Conservation (phyloP, 1,140 invertebrate genomes). For the Stegodyphus dumicola region DNA sequence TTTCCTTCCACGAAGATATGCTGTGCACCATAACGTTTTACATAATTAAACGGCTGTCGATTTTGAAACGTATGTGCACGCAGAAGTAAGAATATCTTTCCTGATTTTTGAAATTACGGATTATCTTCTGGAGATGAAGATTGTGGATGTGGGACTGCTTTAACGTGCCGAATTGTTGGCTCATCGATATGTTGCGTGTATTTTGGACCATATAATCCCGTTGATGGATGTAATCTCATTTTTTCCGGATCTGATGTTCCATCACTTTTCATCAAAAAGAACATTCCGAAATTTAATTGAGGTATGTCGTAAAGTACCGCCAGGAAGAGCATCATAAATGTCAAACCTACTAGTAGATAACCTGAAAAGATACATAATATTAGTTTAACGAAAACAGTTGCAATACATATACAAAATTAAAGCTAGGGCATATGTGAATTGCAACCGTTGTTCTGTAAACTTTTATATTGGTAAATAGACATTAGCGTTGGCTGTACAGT, state of each 20-base stretch:
- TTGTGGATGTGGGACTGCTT: constrained; percentile 59
- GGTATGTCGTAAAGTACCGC: constrained; percentile 88
- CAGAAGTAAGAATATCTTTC: too few species aligned
- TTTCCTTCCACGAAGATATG: too few species aligned
- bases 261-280: constrained; percentile 77
- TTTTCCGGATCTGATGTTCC: constrained; percentile 73
- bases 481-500: too few species aligned
- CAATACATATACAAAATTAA: too few species aligned
- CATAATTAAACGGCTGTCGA: too few species aligned
- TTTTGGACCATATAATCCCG: constrained; percentile 67
- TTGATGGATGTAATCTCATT: constrained; percentile 70
- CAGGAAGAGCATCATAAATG: constrained; percentile 84
- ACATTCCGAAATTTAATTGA: constrained; percentile 82
- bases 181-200: constrained; percentile 69
- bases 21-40: too few species aligned
- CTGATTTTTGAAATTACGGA: constrained; percentile 5
- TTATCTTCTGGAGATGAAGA: constrained; percentile 62
- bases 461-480: too few species aligned
- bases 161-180: constrained; percentile 62
- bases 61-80: too few species aligned
- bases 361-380: constrained; percentile 70
- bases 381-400: too few species aligned
- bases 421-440: too few species aligned
- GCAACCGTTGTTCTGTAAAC: too few species aligned
- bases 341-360: constrained; percentile 81